phyloP scores from a whole-genome alignment of 2,113 vertebrate species.

The Grallaria varia region DNA sequence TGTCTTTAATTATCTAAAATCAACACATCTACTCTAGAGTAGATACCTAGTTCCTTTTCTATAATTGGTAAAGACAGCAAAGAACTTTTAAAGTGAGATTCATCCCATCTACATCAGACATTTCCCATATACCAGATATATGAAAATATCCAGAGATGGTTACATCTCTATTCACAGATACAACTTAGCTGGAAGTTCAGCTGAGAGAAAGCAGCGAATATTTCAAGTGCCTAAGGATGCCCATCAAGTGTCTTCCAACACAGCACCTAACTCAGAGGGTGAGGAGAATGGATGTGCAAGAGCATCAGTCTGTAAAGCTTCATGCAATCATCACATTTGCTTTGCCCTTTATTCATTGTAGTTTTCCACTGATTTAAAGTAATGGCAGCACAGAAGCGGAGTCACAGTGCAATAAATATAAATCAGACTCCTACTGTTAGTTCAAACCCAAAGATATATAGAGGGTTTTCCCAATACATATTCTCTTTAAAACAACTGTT shows the following conservation, averaged over 20 bases:
- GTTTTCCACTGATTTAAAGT: neutral
- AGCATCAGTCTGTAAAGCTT: neutral
- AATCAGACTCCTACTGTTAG: neutral
- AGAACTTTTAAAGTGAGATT: neutral
- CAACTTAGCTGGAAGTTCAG: neutral
- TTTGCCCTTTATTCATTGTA: neutral
- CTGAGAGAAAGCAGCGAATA: neutral
- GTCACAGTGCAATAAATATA: neutral
- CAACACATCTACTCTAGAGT: neutral
- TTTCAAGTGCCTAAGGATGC: neutral
- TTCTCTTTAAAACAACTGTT: neutral
- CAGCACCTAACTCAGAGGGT: neutral
- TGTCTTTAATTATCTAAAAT: neutral
- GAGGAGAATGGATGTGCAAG: neutral
- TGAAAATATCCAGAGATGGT: neutral
- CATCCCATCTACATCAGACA: neutral
- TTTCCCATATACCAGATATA: neutral
- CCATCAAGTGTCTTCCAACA: neutral
- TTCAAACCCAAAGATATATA: neutral
- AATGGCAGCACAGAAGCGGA: neutral
- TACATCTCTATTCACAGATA: neutral
- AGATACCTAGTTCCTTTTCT: neutral
- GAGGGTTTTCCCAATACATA: neutral
- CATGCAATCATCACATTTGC: neutral
- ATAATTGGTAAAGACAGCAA: neutral